phyloP scores from a whole-genome alignment of 2,797 vertebrate genomes.

The Peromyscus eremicus region DNA sequence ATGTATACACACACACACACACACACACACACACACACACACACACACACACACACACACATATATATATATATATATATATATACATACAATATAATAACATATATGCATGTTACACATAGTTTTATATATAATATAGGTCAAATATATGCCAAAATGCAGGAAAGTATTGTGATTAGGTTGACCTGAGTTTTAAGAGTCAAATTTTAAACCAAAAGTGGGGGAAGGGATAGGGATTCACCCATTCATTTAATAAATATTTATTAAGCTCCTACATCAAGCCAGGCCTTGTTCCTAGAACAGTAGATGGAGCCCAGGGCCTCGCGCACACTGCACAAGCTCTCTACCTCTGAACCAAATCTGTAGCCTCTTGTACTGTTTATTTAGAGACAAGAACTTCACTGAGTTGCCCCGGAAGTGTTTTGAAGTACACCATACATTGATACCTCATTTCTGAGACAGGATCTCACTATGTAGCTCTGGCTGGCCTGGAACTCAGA shows the following conservation, averaged over 20 bases:
- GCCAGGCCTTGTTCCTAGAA: background rate
- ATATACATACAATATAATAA: background rate
- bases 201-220: background rate
- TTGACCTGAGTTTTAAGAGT: background rate
- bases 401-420: background rate
- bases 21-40: too few relatives aligned
- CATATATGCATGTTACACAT: background rate
- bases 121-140: background rate
- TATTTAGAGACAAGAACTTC: background rate
- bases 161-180: background rate
- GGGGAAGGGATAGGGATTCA: background rate
- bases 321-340: background rate
- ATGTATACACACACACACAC: background rate
- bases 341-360: background rate
- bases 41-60: background rate
- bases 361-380: background rate
- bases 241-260: constrained; percentile 13
- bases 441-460: background rate
- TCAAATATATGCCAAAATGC: background rate
- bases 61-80: background rate
- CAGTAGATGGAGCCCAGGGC: background rate
- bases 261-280: background rate
- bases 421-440: background rate
- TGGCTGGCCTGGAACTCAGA: background rate
- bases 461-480: background rate